Evolutionary conservation across 2,888 invertebrate genomes (phyloP).

Genomic region (Serripes groenlandicus): DNA sequence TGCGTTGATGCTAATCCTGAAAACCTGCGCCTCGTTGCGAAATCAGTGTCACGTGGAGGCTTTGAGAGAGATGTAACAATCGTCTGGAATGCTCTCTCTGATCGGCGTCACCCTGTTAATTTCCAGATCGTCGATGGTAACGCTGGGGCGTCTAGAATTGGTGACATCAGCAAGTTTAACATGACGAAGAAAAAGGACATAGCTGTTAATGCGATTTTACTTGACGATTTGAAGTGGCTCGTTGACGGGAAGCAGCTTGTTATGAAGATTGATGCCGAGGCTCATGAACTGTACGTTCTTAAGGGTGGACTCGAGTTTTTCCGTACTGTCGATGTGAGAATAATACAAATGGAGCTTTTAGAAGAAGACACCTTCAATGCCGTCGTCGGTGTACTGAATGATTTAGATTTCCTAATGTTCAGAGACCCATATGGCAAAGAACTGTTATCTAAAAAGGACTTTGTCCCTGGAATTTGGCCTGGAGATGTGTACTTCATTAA

Average conservation of each 20-base stretch:
- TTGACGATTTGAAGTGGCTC: constrained; percentile 14
- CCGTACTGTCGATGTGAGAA: neutral
- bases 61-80: constrained; percentile 37
- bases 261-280: constrained; percentile 4
- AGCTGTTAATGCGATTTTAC: constrained; percentile 9
- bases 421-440: neutral
- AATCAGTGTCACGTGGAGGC: constrained; percentile 35
- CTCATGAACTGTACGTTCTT: constrained; percentile 10
- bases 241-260: neutral
- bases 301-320: constrained; percentile 15
- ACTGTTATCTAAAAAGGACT: neutral
- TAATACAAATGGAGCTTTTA: constrained; percentile 19
- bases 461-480: too few species aligned
- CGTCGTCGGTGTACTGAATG: neutral
- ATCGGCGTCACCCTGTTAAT: constrained; percentile 24
- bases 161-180: neutral
- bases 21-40: constrained; percentile 39
- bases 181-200: neutral
- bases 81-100: constrained; percentile 61
- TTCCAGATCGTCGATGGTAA: constrained; percentile 36
- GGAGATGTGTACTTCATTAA: constrained; percentile 4
- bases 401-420: constrained; percentile 7
- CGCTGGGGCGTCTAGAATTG: constrained; percentile 55
- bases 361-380: neutral
- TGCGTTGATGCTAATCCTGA: constrained; percentile 42